Base-by-base conservation (phyloP, 1,140 invertebrate genomes). In the Lepidurus couesii region DNA sequence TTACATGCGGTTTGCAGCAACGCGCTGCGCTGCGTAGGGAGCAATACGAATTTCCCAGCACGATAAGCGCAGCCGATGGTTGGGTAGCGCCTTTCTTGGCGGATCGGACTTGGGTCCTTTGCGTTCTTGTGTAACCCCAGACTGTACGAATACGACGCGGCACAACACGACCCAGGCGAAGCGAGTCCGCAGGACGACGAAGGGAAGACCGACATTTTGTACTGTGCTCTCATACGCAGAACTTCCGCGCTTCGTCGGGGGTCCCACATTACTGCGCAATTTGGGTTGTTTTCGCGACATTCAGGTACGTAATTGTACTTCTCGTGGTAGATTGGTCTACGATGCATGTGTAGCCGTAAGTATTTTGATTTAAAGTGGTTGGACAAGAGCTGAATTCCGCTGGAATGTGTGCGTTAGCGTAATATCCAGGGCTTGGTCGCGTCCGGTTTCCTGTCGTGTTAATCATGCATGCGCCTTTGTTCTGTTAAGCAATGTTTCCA, bases 11-110 rank as follows among this genome's bases (percentile, higher is more conserved):
- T 65, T 65, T 65, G 53, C 53, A 65, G 53, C n/a, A 65, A 65
- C 53, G 53, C 53, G 53, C 53, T 65, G 53, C 53, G 53, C 53
- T 65, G 53, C 53, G 53, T 65, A 65, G 53, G 53, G 53, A 65
- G 53, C 53, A 65, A 65, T 65, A 65, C 53, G 53, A 65, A 65
- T 65, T 65, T 65, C 53, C 53, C 53, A 65, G 34, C 53, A 65
- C 21, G 53, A 65, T 65, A 65, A 65, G 53, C 53, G 53, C 53
- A 65, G 53, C 53, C 53, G 53, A 21, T 65, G 53, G 16, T 65
- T 65, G 53, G 53, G 53, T 65, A 65, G 53, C 53, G 53, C 53
- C 21, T 65, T 65, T 21, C 16, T 21, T 65, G 53, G 53, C 53
- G 53, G 53, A 21, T 65, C 53, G 53, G 53, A 65, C 53, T 65